Evolutionary conservation across 2,888 invertebrate genomes (phyloP).

Genomic region (Endomychus coccineus): DNA sequence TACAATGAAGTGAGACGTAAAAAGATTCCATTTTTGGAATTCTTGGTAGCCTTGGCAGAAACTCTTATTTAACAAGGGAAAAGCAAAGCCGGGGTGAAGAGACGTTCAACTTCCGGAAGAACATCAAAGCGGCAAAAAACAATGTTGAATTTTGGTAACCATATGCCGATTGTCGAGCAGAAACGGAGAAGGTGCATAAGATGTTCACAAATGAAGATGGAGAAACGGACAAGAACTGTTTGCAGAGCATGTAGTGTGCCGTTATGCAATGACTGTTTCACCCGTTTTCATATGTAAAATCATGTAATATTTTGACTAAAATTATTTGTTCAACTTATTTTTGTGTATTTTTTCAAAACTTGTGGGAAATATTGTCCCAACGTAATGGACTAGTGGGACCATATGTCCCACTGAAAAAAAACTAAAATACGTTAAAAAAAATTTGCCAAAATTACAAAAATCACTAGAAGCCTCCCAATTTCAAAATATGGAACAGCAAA

Average conservation of each 20-base stretch:
- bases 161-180: no score
- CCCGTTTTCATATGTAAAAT: constrained; percentile 5
- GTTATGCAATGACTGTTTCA: constrained; percentile 5
- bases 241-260: constrained; percentile 6
- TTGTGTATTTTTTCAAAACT: constrained; percentile 5
- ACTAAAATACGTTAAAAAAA: constrained; percentile 4
- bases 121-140: no score
- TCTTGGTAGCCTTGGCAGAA: no score
- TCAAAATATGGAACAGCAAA: constrained; percentile 2
- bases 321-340: constrained; percentile 2
- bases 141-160: no score
- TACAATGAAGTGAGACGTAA: no score
- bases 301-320: constrained; percentile 5
- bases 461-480: constrained; percentile 5
- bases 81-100: no score
- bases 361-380: constrained; percentile 7
- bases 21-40: no score
- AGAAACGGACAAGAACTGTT: constrained; percentile 6
- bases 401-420: constrained; percentile 3
- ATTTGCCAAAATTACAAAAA: constrained; percentile 3
- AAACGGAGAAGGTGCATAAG: no score
- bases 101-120: no score
- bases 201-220: constrained; percentile 7
- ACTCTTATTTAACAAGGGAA: no score
- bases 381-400: constrained; percentile 6